These are phyloP conservation scores for Pterobdella sp. DNA, from an alignment of 2,888 invertebrate genomes.

Conservation along the genomic window DNA sequence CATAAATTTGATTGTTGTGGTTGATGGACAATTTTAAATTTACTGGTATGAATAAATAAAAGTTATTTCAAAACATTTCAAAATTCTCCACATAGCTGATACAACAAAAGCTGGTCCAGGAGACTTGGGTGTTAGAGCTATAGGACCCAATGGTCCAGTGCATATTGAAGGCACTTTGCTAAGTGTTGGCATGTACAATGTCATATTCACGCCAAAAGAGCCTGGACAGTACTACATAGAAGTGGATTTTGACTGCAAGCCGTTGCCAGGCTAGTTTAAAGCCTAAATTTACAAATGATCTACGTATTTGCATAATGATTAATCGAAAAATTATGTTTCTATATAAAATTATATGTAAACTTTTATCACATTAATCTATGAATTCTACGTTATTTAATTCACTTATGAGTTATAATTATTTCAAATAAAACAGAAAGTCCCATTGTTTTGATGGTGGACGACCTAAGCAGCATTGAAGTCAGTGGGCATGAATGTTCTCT, in stretches of 20 bases:
- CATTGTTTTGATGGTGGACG: slow-evolving; percentile 40
- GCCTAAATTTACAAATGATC: background rate
- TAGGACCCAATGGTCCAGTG: slow-evolving; percentile 80
- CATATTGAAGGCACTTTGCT: slow-evolving; percentile 65
- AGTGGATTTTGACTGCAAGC: slow-evolving; percentile 61
- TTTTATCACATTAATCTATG: background rate
- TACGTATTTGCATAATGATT: background rate
- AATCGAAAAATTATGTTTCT: too few relatives aligned
- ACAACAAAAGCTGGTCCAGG: slow-evolving; percentile 97
- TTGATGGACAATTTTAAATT: background rate
- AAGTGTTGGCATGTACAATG: slow-evolving; percentile 66
- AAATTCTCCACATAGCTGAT: slow-evolving; percentile 71
- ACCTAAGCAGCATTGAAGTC: slow-evolving; percentile 40
- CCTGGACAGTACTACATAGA: slow-evolving; percentile 82
- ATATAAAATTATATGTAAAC: background rate
- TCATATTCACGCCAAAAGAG: slow-evolving; percentile 77
- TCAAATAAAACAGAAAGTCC: slow-evolving; percentile 40
- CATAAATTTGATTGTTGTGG: background rate
- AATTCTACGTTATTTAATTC: background rate
- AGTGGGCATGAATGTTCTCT: slow-evolving; percentile 51
- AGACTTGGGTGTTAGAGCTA: slow-evolving; percentile 95
- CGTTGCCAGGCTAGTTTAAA: slow-evolving; percentile 50
- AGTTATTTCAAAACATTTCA: background rate
- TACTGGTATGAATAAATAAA: background rate
- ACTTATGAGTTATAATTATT: background rate